These are phyloP conservation scores for Zosterops japonicus DNA, from an alignment of 2,113 vertebrate genomes.

Conservation along the genomic window DNA sequence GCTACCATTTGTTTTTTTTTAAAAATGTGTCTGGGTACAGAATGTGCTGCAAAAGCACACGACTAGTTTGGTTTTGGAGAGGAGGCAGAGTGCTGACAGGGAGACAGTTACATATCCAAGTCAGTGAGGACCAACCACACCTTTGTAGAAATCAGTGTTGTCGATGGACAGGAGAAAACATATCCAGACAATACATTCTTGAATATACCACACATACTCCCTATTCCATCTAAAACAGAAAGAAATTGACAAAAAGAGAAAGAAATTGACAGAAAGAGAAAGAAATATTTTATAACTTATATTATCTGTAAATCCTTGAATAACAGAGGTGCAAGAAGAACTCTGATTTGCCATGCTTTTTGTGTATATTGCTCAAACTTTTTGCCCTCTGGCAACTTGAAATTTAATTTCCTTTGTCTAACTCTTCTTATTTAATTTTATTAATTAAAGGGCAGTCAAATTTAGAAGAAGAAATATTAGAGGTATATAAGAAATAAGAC, in stretches of 20 bases:
- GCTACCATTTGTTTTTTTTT: not conserved
- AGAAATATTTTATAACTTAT: not conserved
- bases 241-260: not conserved
- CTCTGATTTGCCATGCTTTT: not conserved
- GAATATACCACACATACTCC: not conserved
- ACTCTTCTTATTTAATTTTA: conserved; percentile 13
- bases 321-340: not conserved
- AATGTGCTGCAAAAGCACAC: accelerated
- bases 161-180: not conserved
- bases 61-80: not conserved
- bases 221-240: not conserved
- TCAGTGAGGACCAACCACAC: not conserved
- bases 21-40: not conserved
- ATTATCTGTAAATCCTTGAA: not conserved
- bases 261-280: not conserved
- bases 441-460: conserved; percentile 43
- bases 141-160: not conserved
- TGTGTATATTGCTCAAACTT: not conserved
- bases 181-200: not conserved
- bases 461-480: conserved; percentile 49
- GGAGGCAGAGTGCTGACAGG: not conserved
- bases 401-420: conserved; percentile 46
- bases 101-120: not conserved
- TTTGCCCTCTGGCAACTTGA: not conserved
- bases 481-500: conserved; percentile 17